phyloP scores from a whole-genome alignment of 92 coral and sea anemone genomes.

The Heliopora coerulea region DNA sequence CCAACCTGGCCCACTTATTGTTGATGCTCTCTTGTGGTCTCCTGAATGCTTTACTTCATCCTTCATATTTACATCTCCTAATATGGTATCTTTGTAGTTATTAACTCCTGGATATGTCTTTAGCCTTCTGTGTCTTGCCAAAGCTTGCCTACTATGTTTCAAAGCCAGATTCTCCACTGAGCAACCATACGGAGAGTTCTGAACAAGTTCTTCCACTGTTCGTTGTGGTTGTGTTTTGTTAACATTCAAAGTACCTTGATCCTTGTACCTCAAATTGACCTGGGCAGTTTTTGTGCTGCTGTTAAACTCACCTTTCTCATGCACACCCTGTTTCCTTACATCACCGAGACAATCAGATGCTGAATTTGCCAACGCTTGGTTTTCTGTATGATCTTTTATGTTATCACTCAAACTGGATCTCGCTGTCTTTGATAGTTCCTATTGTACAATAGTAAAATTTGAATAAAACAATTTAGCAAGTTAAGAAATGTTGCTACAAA shows the following conservation, averaged over 20 bases:
- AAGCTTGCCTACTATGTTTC: conserved; percentile 38
- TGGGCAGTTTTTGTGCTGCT: neutral
- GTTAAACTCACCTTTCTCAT: neutral
- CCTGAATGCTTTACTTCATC: conserved; percentile 25
- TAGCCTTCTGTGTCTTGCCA: conserved; percentile 18
- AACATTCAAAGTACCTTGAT: neutral
- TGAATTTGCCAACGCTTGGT: neutral
- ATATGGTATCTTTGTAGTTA: conserved; percentile 60
- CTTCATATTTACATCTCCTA: conserved; percentile 43
- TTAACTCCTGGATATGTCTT: conserved; percentile 47
- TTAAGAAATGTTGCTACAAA: too few relatives aligned
- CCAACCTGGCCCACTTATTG: conserved; percentile 53
- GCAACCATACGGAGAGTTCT: conserved; percentile 14
- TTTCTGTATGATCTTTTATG: neutral
- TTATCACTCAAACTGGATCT: neutral
- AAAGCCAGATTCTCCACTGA: neutral
- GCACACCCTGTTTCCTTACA: neutral
- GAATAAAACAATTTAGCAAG: too few relatives aligned
- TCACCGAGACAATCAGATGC: neutral
- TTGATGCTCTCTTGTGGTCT: conserved; percentile 54
- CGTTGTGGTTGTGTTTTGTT: neutral
- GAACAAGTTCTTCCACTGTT: neutral
- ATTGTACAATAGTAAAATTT: neutral
- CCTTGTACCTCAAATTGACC: neutral
- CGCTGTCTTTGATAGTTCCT: conserved; percentile 3